Conservation (phyloP, 2,888 invertebrate species). For the Chironomus tentans region DNA sequence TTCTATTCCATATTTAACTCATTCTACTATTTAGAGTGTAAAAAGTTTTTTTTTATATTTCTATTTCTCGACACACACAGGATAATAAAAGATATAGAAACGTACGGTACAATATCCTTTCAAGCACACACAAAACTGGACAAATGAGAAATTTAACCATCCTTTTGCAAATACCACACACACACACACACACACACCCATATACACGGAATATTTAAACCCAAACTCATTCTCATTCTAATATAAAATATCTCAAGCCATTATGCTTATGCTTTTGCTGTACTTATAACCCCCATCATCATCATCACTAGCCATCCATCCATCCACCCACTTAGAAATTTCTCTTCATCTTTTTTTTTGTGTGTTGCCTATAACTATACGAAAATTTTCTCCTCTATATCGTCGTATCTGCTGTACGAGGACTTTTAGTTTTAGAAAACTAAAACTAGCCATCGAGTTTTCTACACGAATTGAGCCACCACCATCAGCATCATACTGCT, state of each 20-base stretch:
- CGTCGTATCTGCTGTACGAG: too few relatives aligned
- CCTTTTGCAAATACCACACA: constrained; percentile 22
- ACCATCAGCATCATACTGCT: too few relatives aligned
- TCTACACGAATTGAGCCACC: too few relatives aligned
- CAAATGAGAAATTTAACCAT: constrained; percentile 6
- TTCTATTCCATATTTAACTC: background rate
- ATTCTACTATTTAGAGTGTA: background rate
- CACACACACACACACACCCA: background rate
- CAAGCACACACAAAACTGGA: background rate
- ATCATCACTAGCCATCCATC: background rate
- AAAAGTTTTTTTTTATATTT: background rate
- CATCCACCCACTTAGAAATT: too few relatives aligned
- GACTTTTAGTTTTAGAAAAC: background rate
- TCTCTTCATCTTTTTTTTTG: too few relatives aligned
- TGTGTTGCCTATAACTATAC: too few relatives aligned
- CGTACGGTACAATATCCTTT: background rate
- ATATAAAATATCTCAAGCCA: too few relatives aligned
- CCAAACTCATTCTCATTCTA: too few relatives aligned
- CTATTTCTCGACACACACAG: background rate
- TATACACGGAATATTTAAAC: too few relatives aligned
- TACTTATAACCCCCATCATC: background rate
- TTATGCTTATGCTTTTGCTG: too few relatives aligned
- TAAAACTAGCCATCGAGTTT: background rate
- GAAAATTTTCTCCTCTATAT: too few relatives aligned
- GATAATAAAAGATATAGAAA: background rate